phyloP scores from a whole-genome alignment of 2,113 vertebrate species.

The Setophaga kirtlandii region DNA sequence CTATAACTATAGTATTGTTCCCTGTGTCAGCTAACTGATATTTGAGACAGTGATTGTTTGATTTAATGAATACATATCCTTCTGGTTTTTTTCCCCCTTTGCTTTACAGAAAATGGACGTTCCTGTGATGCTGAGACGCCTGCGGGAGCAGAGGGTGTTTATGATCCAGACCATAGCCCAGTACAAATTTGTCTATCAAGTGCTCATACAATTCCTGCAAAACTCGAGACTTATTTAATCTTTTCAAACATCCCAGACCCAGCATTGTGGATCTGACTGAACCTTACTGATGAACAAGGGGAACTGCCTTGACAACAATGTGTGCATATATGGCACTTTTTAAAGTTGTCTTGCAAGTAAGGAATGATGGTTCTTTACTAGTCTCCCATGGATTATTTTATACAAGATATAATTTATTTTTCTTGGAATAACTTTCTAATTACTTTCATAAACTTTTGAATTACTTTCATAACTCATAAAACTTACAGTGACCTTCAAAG shows the following conservation, averaged over 20 bases:
- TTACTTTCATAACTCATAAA: background rate
- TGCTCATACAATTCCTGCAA: constrained; percentile 93
- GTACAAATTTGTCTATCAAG: constrained; percentile 95
- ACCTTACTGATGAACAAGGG: background rate
- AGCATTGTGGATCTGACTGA: constrained; percentile 20
- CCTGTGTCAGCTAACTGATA: background rate
- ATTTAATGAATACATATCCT: background rate
- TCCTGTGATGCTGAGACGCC: constrained; percentile 86
- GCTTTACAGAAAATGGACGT: constrained; percentile 87
- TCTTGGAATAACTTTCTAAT: constrained; percentile 69
- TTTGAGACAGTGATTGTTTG: background rate
- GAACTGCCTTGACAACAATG: constrained; percentile 25
- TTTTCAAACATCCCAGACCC: background rate
- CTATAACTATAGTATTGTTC: background rate
- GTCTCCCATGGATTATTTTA: constrained; percentile 69
- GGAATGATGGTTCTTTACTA: constrained; percentile 39
- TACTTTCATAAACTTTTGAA: constrained; percentile 36
- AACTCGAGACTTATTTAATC: constrained; percentile 91
- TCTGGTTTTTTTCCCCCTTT: background rate
- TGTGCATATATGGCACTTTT: constrained; percentile 19
- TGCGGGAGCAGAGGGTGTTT: constrained; percentile 92
- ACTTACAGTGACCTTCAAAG: constrained; percentile 21
- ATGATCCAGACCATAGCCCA: constrained; percentile 96
- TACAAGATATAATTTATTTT: constrained; percentile 83
- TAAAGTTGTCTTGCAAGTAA: constrained; percentile 17